Evolutionary conservation across 1,140 invertebrate species (phyloP).

Genomic region (Maniola jurtina): DNA sequence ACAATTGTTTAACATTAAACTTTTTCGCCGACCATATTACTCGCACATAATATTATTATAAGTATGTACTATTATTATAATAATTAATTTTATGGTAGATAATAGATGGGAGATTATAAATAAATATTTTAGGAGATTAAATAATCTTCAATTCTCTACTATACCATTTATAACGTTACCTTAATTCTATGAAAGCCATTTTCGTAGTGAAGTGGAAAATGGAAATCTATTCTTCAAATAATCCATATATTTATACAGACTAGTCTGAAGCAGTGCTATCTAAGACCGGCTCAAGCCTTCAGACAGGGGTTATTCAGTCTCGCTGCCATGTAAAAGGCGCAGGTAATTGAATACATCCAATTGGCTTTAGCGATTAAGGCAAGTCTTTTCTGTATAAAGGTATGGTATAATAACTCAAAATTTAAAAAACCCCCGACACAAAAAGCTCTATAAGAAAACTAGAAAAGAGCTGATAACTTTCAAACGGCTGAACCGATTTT

Average conservation of each 20-base stretch:
- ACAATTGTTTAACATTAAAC: too few species aligned
- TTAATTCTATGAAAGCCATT: conserved; percentile 14
- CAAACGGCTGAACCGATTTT: too few species aligned
- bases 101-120: too few species aligned
- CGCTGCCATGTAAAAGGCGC: conserved; percentile 5
- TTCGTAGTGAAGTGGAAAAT: conserved; percentile 15
- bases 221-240: conserved; percentile 18
- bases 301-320: conserved; percentile 14
- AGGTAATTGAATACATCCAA: not conserved
- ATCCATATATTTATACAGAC: conserved; percentile 24
- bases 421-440: too few species aligned
- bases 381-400: not conserved
- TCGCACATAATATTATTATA: too few species aligned
- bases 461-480: too few species aligned
- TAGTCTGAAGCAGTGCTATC: conserved; percentile 14
- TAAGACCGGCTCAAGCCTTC: conserved; percentile 18
- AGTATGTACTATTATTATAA: too few species aligned
- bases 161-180: not conserved
- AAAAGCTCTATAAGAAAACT: too few species aligned
- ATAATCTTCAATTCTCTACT: not conserved
- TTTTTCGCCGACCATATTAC: too few species aligned
- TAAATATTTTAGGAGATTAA: too few species aligned
- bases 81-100: too few species aligned
- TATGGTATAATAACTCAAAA: not conserved
- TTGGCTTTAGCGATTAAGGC: not conserved